These are phyloP conservation scores for Rhinoraja longicauda DNA, from an alignment of 2,797 vertebrate genomes.

Conservation along the genomic window DNA sequence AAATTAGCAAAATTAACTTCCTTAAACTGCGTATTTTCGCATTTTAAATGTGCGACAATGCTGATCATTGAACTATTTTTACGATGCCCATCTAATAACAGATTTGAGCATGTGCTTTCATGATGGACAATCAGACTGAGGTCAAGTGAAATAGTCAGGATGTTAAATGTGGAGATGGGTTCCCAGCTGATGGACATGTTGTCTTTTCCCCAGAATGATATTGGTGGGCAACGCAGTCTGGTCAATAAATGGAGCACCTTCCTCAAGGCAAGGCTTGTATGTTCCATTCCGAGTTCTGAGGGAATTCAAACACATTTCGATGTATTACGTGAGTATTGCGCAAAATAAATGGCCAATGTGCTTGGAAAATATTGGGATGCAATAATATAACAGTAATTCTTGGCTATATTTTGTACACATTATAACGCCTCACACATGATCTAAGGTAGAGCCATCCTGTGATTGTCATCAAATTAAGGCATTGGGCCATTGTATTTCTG, in stretches of 20 bases:
- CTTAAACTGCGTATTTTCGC: too few relatives aligned
- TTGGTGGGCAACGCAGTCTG: conserved; percentile 70
- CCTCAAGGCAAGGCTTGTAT: conserved; percentile 67
- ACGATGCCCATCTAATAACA: background rate
- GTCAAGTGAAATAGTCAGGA: background rate
- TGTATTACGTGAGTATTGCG: conserved; percentile 65
- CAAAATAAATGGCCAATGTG: too few relatives aligned
- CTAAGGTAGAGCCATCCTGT: background rate
- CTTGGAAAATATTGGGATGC: background rate
- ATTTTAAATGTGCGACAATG: background rate
- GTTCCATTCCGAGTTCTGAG: conserved; percentile 56
- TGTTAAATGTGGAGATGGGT: too few relatives aligned
- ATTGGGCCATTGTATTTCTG: background rate
- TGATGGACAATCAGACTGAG: background rate
- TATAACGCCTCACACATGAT: background rate
- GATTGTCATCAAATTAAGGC: background rate
- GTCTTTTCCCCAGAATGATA: conserved; percentile 59
- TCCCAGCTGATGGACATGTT: background rate
- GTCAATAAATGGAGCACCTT: conserved; percentile 76
- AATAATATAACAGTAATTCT: too few relatives aligned
- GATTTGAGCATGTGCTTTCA: background rate
- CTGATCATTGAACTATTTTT: background rate
- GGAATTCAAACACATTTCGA: conserved; percentile 68
- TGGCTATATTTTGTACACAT: background rate
- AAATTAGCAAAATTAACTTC: background rate